Evolutionary conservation across 2,797 vertebrate genomes (phyloP), one percentile per base, ranked within the genome.

Genomic region (Myripristis murdjan): DNA sequence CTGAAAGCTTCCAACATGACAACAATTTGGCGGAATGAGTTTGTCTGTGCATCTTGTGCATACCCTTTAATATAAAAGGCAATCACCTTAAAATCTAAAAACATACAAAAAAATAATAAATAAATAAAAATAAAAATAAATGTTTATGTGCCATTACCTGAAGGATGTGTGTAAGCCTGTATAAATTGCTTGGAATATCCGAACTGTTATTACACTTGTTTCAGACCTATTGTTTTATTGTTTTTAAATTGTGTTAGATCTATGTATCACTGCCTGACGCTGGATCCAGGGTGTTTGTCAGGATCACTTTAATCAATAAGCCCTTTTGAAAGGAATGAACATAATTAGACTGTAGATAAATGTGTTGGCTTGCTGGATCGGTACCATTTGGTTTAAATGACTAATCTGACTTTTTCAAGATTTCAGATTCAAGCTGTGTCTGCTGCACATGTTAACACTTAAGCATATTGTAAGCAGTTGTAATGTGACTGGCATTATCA

Each of bases 1-100:
- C 31, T 52, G 12, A 16, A 31, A 26, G 7, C 39, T 31, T 73
- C 24, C 9, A 12, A 66, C 64, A 43, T 55, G 31, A 64, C 44
- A 77, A 64, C 49, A 51, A 26, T 53, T 71, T 68, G 10, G 33
- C 16, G 33, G 59, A 74, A 65, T 69, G 47, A 0, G 60, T 67
- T 6, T 70, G 66, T 43, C 12, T 28, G 55, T 44, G 16, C 54
- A 18, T 73, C 57, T 26, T 48, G 39, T 56, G 35, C n/a, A 52
- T 28, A 26, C 8, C 33, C 49, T 26, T 55, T 31, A 26, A 52
- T 28, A 31, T 53, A 33, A 9, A 72, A 76, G 64, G 63, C 44
- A 64, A 51, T 81, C 62, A n/a, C 1, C 43, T 46, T 46, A 6
- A 18, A 70, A 52, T 74, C 37, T 60, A 47, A 57, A 33, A 63